Base-by-base conservation (phyloP, 2,888 invertebrate genomes). In the Mesopsocus fuscifrons region DNA sequence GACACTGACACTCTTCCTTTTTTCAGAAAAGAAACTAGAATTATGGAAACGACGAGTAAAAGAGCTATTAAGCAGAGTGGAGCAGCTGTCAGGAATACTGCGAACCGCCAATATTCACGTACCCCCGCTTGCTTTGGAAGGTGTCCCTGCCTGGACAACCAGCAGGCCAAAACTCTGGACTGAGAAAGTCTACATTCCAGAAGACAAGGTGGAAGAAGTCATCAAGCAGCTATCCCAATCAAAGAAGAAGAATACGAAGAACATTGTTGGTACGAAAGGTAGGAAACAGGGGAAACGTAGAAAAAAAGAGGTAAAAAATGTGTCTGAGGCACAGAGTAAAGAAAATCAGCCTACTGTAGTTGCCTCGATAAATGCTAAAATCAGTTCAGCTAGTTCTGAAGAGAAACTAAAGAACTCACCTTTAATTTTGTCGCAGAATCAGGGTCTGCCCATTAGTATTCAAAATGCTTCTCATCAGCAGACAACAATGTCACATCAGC, bases 71-170 rank as follows among this genome's bases (percentile, higher is more conserved):
- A 38, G 47, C 11, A 52, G 53, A 30, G 50, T 50, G 6, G 50
- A 51, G 21, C 53, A 51, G 42, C 45, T 55, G 41, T 49, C 51
- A 11, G 48, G 48, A 13, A 50, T 53, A 17, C 44, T 55, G 5
- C 49, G 47, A 33, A 45, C 49, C 42, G 53, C 54, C 15, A 51
- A 53, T 2, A 52, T 53, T 21, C 47, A 51, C 2, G 44, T 53
- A 13, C 55, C 55, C 9, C 42, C 44, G 16, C 34, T 43, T 8
- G 42, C 45, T 20, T 34, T 41, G n/a, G 41, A 33, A n/a, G 15
- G n/a, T 16, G 21, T 11, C 5, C 22, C 9, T 18, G 34, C 31
- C 3, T 17, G 22, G 9, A 17, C 23, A n/a, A n/a, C 18, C n/a
- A 41, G 11, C 15, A 26, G 41, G 8, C 34, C 44, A 6, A 44